phyloP scores from a whole-genome alignment of 2,888 invertebrate genomes.

The Cartodere bifasciata region DNA sequence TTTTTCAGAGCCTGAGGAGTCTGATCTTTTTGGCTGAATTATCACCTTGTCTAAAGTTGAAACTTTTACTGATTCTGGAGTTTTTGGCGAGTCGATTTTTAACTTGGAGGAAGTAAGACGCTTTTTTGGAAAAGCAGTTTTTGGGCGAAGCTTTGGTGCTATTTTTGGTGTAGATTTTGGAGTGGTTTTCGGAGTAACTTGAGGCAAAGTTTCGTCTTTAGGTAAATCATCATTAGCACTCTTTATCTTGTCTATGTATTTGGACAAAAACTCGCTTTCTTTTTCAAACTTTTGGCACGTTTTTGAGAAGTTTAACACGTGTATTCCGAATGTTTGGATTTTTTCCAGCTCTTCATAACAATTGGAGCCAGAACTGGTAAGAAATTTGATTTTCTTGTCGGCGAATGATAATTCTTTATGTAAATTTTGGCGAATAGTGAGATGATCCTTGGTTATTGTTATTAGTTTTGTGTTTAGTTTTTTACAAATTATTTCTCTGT shows the following conservation, averaged over 20 bases:
- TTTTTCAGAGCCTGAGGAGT: background rate
- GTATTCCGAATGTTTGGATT: slow-evolving; percentile 37
- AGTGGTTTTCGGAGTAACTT: background rate
- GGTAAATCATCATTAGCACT: background rate
- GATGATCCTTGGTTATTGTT: slow-evolving; percentile 16
- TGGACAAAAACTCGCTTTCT: slow-evolving; percentile 33
- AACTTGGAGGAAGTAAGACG: too few species aligned
- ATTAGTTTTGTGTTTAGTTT: slow-evolving; percentile 18
- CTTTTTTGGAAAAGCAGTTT: slow-evolving; percentile 7
- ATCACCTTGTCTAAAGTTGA: too few species aligned
- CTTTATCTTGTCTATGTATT: slow-evolving; percentile 3
- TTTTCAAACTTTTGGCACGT: slow-evolving; percentile 46
- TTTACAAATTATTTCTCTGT: slow-evolving; percentile 16
- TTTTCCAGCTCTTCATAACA: slow-evolving; percentile 34
- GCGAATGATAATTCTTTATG: slow-evolving; percentile 22
- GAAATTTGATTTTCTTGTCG: slow-evolving; percentile 19
- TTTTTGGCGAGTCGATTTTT: background rate
- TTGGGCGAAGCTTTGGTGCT: slow-evolving; percentile 7
- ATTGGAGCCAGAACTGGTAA: slow-evolving; percentile 32
- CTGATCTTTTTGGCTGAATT: slow-evolving; percentile 7
- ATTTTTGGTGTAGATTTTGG: slow-evolving; percentile 4
- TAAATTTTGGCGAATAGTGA: slow-evolving; percentile 20
- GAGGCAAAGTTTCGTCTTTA: background rate
- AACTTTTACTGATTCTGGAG: slow-evolving; percentile 5
- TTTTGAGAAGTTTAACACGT: slow-evolving; percentile 38